Percentiles rank a stretch among this genome's conserved stretches.
phyloP scores from a whole-genome alignment of 2,113 vertebrate genomes.

The Sander vitreus region DNA sequence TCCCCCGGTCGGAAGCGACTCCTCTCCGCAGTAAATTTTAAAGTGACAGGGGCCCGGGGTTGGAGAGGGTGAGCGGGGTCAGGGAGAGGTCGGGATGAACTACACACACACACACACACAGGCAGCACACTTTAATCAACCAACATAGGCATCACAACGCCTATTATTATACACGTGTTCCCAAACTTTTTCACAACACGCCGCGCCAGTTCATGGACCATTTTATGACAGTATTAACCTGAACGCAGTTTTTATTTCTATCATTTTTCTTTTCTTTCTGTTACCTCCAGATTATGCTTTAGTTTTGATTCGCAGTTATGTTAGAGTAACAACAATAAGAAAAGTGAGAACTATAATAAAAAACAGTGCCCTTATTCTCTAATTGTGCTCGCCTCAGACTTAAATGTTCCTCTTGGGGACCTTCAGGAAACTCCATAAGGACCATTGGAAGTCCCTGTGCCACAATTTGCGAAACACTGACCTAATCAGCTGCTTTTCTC shows the following conservation, averaged over 20 bases:
- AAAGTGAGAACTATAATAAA: not conserved
- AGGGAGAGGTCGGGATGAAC: conserved; percentile 88
- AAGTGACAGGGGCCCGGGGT: conserved; percentile 91
- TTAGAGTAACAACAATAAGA: not conserved
- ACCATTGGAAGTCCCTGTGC: conserved; percentile 20
- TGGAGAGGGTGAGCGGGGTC: conserved; percentile 88
- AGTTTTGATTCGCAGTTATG: not conserved
- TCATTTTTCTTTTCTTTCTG: not conserved
- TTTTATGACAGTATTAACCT: conserved; percentile 36
- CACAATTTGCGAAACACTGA: conserved; percentile 53
- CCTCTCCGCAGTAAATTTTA: conserved; percentile 88
- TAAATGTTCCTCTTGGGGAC: conserved; percentile 37
- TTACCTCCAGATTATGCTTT: not conserved
- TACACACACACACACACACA: conserved; percentile 50
- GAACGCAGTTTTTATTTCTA: not conserved
- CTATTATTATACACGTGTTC: conserved; percentile 58
- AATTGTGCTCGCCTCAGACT: conserved; percentile 2
- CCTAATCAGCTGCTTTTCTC: conserved; percentile 55
- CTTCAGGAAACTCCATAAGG: conserved; percentile 26
- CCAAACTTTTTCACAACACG: conserved; percentile 42
- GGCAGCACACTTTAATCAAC: conserved; percentile 76
- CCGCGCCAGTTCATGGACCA: conserved; percentile 4
- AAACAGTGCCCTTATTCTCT: not conserved
- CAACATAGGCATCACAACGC: conserved; percentile 49
- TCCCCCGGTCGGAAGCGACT: conserved; percentile 86